Evolutionary conservation across 92 coral and sea anemone genomes (phyloP).

Genomic region (Zoanthus sansibaricus): DNA sequence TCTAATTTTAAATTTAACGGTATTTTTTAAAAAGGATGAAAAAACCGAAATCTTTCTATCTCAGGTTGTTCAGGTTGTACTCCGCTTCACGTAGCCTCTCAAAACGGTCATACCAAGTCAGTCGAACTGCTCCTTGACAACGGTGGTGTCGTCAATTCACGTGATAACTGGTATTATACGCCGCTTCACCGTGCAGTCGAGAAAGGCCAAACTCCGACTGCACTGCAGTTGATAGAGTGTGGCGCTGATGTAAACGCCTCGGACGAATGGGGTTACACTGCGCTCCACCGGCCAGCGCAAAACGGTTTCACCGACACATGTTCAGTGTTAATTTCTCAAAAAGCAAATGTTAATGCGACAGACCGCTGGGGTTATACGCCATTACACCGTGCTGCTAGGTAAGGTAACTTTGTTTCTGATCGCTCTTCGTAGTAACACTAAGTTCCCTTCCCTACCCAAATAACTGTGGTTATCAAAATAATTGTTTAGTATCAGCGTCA

Average conservation of each 20-base stretch:
- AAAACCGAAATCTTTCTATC: neutral
- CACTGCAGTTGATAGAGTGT: constrained; percentile 46
- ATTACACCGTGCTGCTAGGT: constrained; percentile 72
- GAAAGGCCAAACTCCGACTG: constrained; percentile 69
- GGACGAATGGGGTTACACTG: constrained; percentile 84
- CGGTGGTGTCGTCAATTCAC: constrained; percentile 66
- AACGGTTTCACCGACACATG: constrained; percentile 68
- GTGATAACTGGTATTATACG: constrained; percentile 75
- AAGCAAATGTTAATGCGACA: constrained; percentile 60
- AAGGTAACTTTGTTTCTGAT: neutral
- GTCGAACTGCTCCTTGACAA: constrained; percentile 61
- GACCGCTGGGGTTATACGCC: constrained; percentile 74
- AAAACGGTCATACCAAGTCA: constrained; percentile 77
- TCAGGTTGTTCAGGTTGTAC: constrained; percentile 47
- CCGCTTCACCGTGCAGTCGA: constrained; percentile 81
- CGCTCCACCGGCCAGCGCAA: constrained; percentile 75
- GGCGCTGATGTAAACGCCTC: constrained; percentile 56
- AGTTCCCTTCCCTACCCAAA: too few species aligned
- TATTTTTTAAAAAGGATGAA: too few species aligned
- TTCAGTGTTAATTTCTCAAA: constrained; percentile 52
- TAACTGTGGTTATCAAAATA: too few species aligned
- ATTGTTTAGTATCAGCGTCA: too few species aligned
- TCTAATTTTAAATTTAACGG: too few species aligned
- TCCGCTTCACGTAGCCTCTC: constrained; percentile 75
- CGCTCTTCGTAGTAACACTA: too few species aligned